A percentile compares a stretch with the other conserved stretches of the same genome.
phyloP scores from a whole-genome alignment of 2,888 invertebrate genomes.

The Morpho deidamia region DNA sequence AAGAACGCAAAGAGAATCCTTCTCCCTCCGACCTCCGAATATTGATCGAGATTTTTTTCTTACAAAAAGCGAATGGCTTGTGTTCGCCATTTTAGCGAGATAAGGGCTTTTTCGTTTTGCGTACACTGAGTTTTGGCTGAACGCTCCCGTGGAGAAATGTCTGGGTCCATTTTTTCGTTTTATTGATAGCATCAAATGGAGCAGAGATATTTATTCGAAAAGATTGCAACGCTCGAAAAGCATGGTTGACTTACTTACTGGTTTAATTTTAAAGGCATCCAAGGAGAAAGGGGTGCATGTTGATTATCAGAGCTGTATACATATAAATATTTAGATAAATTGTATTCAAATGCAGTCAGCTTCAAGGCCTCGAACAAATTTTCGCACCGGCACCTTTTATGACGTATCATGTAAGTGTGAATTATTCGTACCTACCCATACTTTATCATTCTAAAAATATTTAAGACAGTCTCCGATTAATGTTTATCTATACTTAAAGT shows the following conservation, averaged over 20 bases:
- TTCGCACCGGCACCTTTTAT: background rate
- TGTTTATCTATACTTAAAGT: background rate
- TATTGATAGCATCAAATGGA: conserved; percentile 29
- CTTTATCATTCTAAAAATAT: conserved; percentile 7
- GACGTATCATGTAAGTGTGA: conserved; percentile 4
- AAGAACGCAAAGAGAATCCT: conserved; percentile 41
- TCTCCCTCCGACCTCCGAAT: conserved; percentile 52
- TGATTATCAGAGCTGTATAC: background rate
- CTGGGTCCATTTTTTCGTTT: conserved; percentile 28
- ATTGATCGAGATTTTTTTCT: conserved; percentile 67
- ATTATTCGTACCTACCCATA: conserved; percentile 3
- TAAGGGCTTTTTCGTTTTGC: conserved; percentile 58
- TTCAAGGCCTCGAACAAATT: conserved; percentile 1
- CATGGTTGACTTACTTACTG: conserved; percentile 11
- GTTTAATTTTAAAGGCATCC: conserved; percentile 1
- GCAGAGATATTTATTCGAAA: conserved; percentile 33
- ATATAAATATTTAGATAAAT: conserved; percentile 3
- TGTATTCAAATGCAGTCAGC: background rate
- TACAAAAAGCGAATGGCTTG: conserved; percentile 45
- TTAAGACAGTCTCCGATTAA: background rate
- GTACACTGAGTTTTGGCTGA: conserved; percentile 40
- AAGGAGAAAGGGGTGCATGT: background rate
- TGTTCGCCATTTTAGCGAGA: conserved; percentile 58
- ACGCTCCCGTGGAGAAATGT: conserved; percentile 40
- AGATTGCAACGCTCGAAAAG: conserved; percentile 26